Conservation (phyloP, 2,888 invertebrate genomes). For the Therioaphis trifolii region DNA sequence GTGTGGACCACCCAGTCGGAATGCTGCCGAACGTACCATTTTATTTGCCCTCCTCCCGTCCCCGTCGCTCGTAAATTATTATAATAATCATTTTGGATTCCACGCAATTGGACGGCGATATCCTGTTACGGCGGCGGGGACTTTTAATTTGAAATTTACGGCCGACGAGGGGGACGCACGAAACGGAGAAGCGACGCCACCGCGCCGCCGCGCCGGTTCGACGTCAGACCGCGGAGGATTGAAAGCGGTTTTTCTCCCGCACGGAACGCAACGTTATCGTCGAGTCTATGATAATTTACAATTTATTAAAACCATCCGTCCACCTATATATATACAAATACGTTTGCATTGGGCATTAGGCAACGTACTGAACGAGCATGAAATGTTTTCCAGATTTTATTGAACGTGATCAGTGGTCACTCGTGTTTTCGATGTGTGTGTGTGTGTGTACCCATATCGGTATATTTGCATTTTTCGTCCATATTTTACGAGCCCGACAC, state of each 20-base stretch:
- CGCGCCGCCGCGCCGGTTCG: constrained; percentile 7
- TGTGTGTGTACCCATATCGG: too few relatives aligned
- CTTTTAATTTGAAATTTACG: constrained; percentile 53
- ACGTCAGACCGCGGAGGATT: constrained; percentile 12
- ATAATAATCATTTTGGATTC: constrained; percentile 55
- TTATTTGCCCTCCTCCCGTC: constrained; percentile 32
- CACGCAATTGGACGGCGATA: constrained; percentile 41
- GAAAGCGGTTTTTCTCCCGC: not conserved
- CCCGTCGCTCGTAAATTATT: constrained; percentile 46
- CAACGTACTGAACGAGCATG: not conserved
- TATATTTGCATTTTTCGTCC: too few relatives aligned
- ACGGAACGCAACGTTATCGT: too few relatives aligned
- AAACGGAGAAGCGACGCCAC: constrained; percentile 31
- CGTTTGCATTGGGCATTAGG: too few relatives aligned
- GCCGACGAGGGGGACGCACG: constrained; percentile 19
- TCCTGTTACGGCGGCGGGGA: constrained; percentile 18
- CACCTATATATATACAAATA: too few relatives aligned
- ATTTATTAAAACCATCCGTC: constrained; percentile 25
- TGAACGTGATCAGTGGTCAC: too few relatives aligned
- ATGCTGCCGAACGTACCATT: constrained; percentile 57
- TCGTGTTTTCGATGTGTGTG: too few relatives aligned
- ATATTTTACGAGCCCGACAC: too few relatives aligned
- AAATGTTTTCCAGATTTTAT: too few relatives aligned
- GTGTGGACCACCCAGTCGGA: constrained; percentile 61
- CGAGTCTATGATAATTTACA: constrained; percentile 24